Percentiles rank a stretch among this genome's conserved stretches.
These are phyloP conservation scores for Kobus ellipsiprymnus DNA, from an alignment of 2,113 vertebrate genomes.

Conservation along the genomic window DNA sequence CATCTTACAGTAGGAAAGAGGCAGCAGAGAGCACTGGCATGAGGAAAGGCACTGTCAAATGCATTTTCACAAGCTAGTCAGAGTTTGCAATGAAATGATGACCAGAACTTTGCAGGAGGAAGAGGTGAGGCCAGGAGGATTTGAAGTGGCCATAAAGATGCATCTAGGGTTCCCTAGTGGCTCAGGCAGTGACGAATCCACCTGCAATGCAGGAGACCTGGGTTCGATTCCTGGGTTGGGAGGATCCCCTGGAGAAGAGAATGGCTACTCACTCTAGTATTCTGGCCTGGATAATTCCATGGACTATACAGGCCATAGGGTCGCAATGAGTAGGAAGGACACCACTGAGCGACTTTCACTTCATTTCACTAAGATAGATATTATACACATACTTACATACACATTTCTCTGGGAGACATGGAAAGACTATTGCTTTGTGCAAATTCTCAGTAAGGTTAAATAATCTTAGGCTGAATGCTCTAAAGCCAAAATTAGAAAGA, in stretches of 20 bases:
- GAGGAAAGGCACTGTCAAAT: not conserved
- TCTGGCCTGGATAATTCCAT: not conserved
- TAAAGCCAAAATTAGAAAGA: conserved; percentile 8
- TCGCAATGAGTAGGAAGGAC: not conserved
- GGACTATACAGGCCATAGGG: not conserved
- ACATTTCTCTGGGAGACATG: not conserved
- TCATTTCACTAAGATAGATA: not conserved
- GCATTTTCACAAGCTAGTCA: not conserved
- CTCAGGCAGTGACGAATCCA: not conserved
- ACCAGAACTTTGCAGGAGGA: not conserved
- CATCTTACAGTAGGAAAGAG: not conserved
- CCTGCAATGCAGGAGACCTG: not conserved
- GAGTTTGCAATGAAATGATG: not conserved
- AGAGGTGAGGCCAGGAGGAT: not conserved
- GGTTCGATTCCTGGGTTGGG: not conserved
- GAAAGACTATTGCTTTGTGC: not conserved
- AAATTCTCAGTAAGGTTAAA: conserved; percentile 8
- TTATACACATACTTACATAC: not conserved
- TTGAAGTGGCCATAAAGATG: not conserved
- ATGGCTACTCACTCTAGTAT: not conserved
- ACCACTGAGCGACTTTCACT: not conserved
- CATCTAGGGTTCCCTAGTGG: not conserved
- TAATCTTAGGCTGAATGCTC: not conserved
- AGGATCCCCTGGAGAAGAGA: not conserved
- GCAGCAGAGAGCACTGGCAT: not conserved